Evolutionary conservation across 2,113 vertebrate genomes (phyloP).

Genomic region (Triplophysa dalaica): DNA sequence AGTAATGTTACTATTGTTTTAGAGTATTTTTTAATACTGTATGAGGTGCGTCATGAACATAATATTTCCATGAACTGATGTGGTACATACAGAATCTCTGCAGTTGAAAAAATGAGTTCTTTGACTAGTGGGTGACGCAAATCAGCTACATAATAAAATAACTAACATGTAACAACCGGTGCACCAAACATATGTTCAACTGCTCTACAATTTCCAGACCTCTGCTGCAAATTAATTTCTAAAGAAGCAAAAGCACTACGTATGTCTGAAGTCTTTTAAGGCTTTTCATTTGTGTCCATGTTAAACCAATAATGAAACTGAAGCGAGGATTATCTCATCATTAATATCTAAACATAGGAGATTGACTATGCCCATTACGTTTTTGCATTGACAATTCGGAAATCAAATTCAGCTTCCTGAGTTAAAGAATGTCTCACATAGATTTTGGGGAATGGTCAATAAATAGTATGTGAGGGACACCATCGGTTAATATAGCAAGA

Average conservation of each 20-base stretch:
- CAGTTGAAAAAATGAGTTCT: not conserved
- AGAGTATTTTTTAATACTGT: slow-evolving; percentile 34
- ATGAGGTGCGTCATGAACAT: not conserved
- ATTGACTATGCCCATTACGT: not conserved
- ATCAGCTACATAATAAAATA: not conserved
- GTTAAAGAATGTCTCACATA: slow-evolving; percentile 3
- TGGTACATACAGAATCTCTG: not conserved
- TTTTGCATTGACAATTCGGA: not conserved
- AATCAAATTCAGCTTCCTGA: slow-evolving; percentile 14
- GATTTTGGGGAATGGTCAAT: not conserved
- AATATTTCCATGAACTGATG: not conserved
- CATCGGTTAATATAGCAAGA: not conserved
- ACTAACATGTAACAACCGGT: not conserved
- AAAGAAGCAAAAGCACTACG: not conserved
- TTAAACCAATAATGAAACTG: not conserved
- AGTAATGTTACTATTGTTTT: not conserved
- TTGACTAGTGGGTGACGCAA: not conserved
- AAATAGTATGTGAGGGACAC: not conserved
- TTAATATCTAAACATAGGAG: not conserved
- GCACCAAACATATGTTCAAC: not conserved
- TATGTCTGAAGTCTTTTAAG: not conserved
- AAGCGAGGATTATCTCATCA: not conserved
- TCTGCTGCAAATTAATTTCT: not conserved
- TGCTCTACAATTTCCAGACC: not conserved
- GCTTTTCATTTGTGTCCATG: not conserved